Base-by-base conservation (phyloP, 1,140 invertebrate genomes). In the Eumeta japonica region DNA sequence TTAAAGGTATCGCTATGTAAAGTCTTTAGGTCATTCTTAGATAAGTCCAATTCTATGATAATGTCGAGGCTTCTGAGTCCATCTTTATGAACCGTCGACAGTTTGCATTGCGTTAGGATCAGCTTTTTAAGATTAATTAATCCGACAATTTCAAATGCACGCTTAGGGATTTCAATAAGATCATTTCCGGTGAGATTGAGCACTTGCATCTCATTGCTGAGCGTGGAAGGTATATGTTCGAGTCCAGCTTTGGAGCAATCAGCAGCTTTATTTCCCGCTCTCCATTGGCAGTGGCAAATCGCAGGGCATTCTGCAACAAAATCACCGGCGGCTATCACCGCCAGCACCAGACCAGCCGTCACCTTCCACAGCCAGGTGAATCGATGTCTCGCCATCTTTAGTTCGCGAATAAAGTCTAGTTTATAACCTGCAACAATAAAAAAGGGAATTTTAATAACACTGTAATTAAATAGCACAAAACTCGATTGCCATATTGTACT, bases 41-140 rank as follows among this genome's bases (percentile, higher is more conserved):
- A 89, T 30, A 94, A 66, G 59, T 95, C 89, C 18, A 95, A 71
- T 63, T 94, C 89, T 18, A 92, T 89, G 28, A 94, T 77, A 38
- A 92, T 86, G 29, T 79, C 79, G 11, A 94, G 76, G 1, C 83
- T 83, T 36, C 79, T 81, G 49, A 94, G 87, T 0, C 89, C 87
- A 37, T 83, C 80, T 15, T 80, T 79, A 45, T 89, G 76, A 4
- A 94, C 76, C 3, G 76, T 73, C 40, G 81, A 73, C 4, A 94
- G 80, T 37, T 81, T 80, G 57, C 88, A 90, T 46, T 87, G 83
- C 41, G 74, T 78, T 28, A 93, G 52, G 37, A 83, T 81, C 2
- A 94, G 65, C 57, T 89, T 90, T 52, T 94, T 91, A 10, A 94
- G 63, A 58, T 94, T 90, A 5, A 83, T 79, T 2, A 94, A 59